These are phyloP conservation scores for Crenuchus spilurus DNA, from an alignment of 2,797 vertebrate species.

Conservation along the genomic window DNA sequence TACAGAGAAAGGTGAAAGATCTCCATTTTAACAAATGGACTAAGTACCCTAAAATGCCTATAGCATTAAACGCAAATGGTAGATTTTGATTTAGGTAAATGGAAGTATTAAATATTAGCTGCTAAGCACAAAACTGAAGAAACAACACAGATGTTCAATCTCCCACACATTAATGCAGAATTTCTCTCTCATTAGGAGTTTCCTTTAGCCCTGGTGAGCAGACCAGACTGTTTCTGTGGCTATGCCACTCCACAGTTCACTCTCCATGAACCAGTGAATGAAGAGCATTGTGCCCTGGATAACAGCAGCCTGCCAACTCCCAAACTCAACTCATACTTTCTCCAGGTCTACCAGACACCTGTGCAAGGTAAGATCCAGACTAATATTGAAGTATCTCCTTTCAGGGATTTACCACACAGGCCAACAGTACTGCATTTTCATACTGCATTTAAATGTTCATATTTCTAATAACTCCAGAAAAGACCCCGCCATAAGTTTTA, in stretches of 20 bases:
- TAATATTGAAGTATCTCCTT: neutral
- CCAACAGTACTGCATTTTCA: too few species aligned
- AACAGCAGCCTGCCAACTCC: conserved; percentile 40
- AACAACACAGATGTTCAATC: neutral
- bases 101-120: neutral
- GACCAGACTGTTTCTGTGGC: conserved; percentile 86
- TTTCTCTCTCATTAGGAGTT: conserved; percentile 84
- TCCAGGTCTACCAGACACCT: conserved; percentile 91
- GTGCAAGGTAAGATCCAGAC: conserved; percentile 83
- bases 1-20: neutral
- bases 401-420: neutral
- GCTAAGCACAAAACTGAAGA: neutral
- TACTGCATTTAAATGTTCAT: too few species aligned
- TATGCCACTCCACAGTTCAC: conserved; percentile 82
- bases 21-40: neutral
- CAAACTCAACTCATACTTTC: conserved; percentile 63
- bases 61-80: neutral
- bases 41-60: neutral
- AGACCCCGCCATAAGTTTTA: too few species aligned
- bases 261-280: conserved; percentile 63
- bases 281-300: conserved; percentile 39
- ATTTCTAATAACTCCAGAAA: too few species aligned
- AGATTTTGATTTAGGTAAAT: neutral
- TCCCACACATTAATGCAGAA: neutral
- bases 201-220: conserved; percentile 84